A percentile compares a stretch with the other conserved stretches of the same genome.
Evolutionary conservation across 2,888 invertebrate genomes (phyloP).

Genomic region (Acanthosepion esculentum): DNA sequence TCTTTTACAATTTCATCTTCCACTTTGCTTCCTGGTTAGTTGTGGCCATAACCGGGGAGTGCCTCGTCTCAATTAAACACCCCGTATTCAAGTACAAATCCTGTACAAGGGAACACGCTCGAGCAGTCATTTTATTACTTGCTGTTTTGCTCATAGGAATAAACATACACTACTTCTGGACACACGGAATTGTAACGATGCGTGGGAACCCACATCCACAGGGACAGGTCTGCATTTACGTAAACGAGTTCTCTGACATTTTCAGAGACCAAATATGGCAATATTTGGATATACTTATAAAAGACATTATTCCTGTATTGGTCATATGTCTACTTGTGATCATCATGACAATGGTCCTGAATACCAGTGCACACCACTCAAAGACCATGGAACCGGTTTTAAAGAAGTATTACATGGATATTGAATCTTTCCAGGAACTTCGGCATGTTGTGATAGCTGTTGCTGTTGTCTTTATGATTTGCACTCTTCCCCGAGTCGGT

Average conservation of each 20-base stretch:
- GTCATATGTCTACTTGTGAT: conserved; percentile 54
- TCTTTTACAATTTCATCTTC: conserved; percentile 65
- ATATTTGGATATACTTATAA: conserved; percentile 64
- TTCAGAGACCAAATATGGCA: conserved; percentile 69
- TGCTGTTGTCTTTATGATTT: conserved; percentile 24
- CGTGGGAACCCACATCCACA: conserved; percentile 52
- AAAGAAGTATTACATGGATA: conserved; percentile 66
- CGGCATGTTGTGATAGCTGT: conserved; percentile 53
- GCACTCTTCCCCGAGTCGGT: not conserved
- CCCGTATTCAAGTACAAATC: conserved; percentile 66
- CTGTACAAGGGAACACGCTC: conserved; percentile 69
- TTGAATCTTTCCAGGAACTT: conserved; percentile 62
- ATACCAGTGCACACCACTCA: conserved; percentile 43
- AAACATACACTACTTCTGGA: conserved; percentile 74
- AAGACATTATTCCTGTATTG: conserved; percentile 65
- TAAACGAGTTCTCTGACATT: conserved; percentile 62
- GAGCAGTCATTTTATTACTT: conserved; percentile 68
- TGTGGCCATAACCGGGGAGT: conserved; percentile 68
- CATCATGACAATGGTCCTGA: conserved; percentile 48
- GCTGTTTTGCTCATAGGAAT: conserved; percentile 70
- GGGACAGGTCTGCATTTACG: conserved; percentile 58
- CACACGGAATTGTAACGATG: conserved; percentile 64
- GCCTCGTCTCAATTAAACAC: conserved; percentile 64
- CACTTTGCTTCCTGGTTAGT: conserved; percentile 70
- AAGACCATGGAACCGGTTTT: conserved; percentile 56